Percentiles rank a stretch among this genome's conserved stretches.
Conservation (phyloP, 2,888 invertebrate species). For the Pyrochroa serraticornis region DNA sequence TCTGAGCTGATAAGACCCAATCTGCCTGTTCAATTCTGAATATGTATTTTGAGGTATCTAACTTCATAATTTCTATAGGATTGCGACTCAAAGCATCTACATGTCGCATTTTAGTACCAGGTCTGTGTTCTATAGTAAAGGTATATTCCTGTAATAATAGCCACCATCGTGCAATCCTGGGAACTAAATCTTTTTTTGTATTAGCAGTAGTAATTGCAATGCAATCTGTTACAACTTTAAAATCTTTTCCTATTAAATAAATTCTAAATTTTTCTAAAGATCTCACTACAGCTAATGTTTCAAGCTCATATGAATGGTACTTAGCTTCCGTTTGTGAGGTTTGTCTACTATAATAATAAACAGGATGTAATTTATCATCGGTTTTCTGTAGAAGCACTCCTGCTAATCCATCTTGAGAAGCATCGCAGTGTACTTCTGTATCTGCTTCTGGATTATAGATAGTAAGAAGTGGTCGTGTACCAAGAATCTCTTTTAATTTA, state of each 20-base stretch:
- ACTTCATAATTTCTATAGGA: no score
- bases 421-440: constrained; percentile 32
- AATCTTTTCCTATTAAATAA: constrained; percentile 35
- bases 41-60: no score
- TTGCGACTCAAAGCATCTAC: constrained; percentile 38
- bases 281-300: constrained; percentile 46
- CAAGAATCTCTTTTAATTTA: no score
- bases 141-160: constrained; percentile 38
- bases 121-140: constrained; percentile 36
- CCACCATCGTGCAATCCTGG: constrained; percentile 40
- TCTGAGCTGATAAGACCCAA: no score
- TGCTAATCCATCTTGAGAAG: constrained; percentile 4
- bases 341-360: constrained; percentile 38
- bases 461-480: constrained; percentile 23
- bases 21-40: no score
- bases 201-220: constrained; percentile 13
- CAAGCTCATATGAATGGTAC: constrained; percentile 44
- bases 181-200: constrained; percentile 16
- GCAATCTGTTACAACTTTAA: constrained; percentile 21
- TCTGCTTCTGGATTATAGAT: constrained; percentile 15
- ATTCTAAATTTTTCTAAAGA: constrained; percentile 38
- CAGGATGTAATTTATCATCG: constrained; percentile 16
- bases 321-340: constrained; percentile 37
- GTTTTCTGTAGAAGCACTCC: constrained; percentile 9
- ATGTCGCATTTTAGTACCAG: constrained; percentile 40